A percentile compares a stretch with the other conserved stretches of the same genome.
phyloP scores from a whole-genome alignment of 2,113 vertebrate species.

The Neogobius melanostomus region DNA sequence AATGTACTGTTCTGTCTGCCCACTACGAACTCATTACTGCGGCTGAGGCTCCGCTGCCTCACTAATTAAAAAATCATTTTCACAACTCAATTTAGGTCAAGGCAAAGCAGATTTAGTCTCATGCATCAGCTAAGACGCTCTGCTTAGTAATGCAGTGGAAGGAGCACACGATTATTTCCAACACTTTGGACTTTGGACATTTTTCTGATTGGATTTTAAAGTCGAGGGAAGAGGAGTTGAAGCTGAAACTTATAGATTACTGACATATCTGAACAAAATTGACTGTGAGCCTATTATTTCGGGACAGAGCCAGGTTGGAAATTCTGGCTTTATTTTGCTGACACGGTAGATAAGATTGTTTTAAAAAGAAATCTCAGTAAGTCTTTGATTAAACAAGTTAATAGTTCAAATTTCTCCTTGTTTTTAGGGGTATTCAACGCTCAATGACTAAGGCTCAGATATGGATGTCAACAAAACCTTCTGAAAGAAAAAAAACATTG shows the following conservation, averaged over 20 bases:
- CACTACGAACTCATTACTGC: background rate
- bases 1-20: constrained; percentile 7
- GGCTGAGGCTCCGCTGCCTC: background rate
- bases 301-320: too few species aligned
- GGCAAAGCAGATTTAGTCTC: constrained; percentile 9
- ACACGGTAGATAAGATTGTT: too few species aligned
- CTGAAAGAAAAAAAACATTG: too few species aligned
- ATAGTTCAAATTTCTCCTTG: too few species aligned
- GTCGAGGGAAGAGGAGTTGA: background rate
- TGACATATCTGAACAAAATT: too few species aligned
- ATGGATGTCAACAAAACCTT: too few species aligned
- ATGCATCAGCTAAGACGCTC: background rate
- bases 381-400: too few species aligned
- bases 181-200: background rate
- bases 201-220: background rate
- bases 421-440: too few species aligned
- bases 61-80: constrained; percentile 4
- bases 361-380: too few species aligned
- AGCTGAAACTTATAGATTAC: background rate
- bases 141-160: background rate
- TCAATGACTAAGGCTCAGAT: too few species aligned
- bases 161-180: background rate
- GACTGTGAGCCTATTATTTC: too few species aligned
- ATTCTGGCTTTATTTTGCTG: too few species aligned
- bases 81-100: constrained; percentile 3